phyloP scores from a whole-genome alignment of 2,113 vertebrate species.

The Salvator merianae region DNA sequence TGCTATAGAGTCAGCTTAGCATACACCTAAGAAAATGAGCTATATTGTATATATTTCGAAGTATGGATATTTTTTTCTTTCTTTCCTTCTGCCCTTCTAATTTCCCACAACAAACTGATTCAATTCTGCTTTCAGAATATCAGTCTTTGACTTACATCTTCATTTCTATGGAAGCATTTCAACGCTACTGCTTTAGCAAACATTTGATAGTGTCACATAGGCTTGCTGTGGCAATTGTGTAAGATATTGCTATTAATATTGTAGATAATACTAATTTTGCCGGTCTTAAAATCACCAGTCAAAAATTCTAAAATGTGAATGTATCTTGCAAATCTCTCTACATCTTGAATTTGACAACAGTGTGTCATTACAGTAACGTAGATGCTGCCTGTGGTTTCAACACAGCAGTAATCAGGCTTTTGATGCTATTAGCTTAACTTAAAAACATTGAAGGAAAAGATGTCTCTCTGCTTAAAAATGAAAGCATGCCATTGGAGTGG shows the following conservation, averaged over 20 bases:
- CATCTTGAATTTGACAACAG: constrained; percentile 42
- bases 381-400: constrained; percentile 48
- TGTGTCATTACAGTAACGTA: constrained; percentile 40
- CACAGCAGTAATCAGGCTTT: constrained; percentile 5
- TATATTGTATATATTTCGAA: no score
- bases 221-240: background rate
- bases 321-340: constrained; percentile 34
- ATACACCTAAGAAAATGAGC: no score
- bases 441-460: constrained; percentile 44
- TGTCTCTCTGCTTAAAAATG: constrained; percentile 23
- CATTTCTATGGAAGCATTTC: background rate
- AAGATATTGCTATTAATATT: constrained; percentile 42
- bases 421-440: constrained; percentile 49
- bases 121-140: background rate
- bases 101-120: background rate
- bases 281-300: constrained; percentile 47
- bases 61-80: no score
- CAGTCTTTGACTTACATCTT: background rate
- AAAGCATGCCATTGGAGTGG: background rate
- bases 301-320: constrained; percentile 43
- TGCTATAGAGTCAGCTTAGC: no score
- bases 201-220: background rate
- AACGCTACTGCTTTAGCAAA: background rate
- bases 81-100: background rate
- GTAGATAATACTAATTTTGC: constrained; percentile 43